phyloP scores from a whole-genome alignment of 1,140 invertebrate genomes.

The Charaxes varanes region DNA sequence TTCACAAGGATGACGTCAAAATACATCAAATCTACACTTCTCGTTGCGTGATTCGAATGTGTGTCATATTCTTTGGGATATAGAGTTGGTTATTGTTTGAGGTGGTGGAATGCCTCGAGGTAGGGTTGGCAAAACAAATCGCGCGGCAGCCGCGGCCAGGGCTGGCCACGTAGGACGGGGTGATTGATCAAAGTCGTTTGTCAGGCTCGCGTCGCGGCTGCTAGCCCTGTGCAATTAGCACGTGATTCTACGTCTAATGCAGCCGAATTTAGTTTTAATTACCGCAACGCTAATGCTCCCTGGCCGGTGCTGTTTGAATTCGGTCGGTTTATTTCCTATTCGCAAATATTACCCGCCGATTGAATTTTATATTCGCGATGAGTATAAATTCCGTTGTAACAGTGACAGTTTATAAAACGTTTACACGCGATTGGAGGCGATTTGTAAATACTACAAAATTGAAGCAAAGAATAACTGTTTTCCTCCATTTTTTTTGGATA shows the following conservation, averaged over 20 bases:
- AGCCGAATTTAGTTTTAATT: conserved; percentile 59
- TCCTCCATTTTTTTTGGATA: too few relatives aligned
- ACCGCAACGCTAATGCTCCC: conserved; percentile 14
- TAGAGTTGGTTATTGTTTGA: conserved; percentile 1
- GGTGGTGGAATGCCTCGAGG: conserved; percentile 25
- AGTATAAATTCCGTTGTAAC: too few relatives aligned
- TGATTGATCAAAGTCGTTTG: conserved; percentile 68
- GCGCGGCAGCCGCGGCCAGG: conserved; percentile 43
- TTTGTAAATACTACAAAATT: too few relatives aligned
- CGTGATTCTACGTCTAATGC: conserved; percentile 60
- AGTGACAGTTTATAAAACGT: too few relatives aligned
- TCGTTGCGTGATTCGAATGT: not conserved
- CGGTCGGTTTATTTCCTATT: conserved; percentile 1
- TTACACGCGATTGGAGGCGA: too few relatives aligned
- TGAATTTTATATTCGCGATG: too few relatives aligned
- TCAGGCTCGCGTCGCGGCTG: conserved; percentile 48
- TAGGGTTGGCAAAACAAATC: conserved; percentile 52
- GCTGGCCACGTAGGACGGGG: conserved; percentile 27
- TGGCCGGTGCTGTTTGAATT: conserved; percentile 5
- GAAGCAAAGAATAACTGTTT: too few relatives aligned
- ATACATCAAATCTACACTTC: conserved; percentile 10
- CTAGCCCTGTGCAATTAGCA: conserved; percentile 58
- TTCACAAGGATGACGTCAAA: conserved; percentile 15
- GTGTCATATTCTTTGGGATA: not conserved
- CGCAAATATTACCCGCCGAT: too few relatives aligned